Evolutionary conservation across 2,888 invertebrate genomes (phyloP).

Genomic region (Hyppa rectilinea): DNA sequence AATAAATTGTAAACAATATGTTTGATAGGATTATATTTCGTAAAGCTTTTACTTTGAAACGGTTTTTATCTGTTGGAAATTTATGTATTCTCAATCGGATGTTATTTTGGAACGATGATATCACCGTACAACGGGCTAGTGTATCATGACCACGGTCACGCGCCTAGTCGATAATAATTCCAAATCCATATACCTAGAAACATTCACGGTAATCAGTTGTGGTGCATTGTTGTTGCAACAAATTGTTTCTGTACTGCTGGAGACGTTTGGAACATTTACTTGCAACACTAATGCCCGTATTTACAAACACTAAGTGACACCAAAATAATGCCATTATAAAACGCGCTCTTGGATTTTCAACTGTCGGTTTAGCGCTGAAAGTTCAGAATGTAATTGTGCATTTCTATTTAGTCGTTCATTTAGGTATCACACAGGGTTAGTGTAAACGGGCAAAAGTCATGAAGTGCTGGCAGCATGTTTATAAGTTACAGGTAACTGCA

Average conservation of each 20-base stretch:
- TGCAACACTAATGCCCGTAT: too few species aligned
- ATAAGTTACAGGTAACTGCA: too few species aligned
- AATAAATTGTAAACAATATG: conserved; percentile 12
- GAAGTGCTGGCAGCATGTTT: background rate
- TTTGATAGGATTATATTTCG: conserved; percentile 11
- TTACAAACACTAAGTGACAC: too few species aligned
- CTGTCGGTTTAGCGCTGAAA: too few species aligned
- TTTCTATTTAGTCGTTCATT: too few species aligned
- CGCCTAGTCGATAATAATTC: background rate
- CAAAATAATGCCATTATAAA: too few species aligned
- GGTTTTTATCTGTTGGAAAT: conserved; percentile 21
- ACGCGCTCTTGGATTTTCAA: too few species aligned
- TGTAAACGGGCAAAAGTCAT: too few species aligned
- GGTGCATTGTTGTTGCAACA: background rate
- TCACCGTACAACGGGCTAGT: conserved; percentile 14
- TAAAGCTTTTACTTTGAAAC: conserved; percentile 3
- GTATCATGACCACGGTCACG: background rate
- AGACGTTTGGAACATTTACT: background rate
- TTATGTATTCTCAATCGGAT: conserved; percentile 9
- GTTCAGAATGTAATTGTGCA: too few species aligned
- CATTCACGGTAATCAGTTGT: background rate
- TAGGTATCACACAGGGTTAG: too few species aligned
- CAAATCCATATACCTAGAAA: background rate
- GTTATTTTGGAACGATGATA: conserved; percentile 32
- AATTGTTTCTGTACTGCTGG: background rate